Conservation (phyloP, 2,797 vertebrate species). For the Trichosurus vulpecula region DNA sequence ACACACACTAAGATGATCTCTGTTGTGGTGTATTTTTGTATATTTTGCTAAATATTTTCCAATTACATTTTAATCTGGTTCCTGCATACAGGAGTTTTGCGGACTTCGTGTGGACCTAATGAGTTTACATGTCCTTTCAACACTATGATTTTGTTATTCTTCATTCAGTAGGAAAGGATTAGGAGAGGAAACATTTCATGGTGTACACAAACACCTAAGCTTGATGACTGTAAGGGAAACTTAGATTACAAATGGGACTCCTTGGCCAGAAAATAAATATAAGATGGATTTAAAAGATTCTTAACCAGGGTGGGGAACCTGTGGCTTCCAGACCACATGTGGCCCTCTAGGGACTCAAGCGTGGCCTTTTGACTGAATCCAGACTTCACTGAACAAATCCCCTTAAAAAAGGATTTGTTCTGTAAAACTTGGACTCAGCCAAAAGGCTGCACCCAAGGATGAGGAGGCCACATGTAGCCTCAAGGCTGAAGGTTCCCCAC, state of each 20-base stretch:
- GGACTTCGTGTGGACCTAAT: background rate
- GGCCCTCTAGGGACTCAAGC: too few species aligned
- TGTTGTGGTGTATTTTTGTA: background rate
- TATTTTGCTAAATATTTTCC: background rate
- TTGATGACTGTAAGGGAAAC: background rate
- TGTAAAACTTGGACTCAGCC: too few species aligned
- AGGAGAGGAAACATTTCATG: background rate
- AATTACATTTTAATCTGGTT: background rate
- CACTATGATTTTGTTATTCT: constrained; percentile 14
- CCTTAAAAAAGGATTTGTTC: too few species aligned
- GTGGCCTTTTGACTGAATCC: too few species aligned
- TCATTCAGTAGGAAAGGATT: background rate
- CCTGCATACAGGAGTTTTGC: background rate
- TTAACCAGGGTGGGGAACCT: background rate
- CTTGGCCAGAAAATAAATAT: background rate
- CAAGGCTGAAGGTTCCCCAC: too few species aligned
- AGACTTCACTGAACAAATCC: too few species aligned
- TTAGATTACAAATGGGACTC: background rate
- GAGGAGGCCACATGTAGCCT: too few species aligned
- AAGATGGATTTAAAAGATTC: background rate
- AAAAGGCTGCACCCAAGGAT: too few species aligned
- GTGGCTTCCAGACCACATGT: too few species aligned
- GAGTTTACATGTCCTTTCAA: background rate
- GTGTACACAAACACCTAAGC: background rate
- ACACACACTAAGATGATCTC: background rate